These are phyloP conservation scores for Meganola albula DNA, from an alignment of 2,888 invertebrate species.

Conservation along the genomic window DNA sequence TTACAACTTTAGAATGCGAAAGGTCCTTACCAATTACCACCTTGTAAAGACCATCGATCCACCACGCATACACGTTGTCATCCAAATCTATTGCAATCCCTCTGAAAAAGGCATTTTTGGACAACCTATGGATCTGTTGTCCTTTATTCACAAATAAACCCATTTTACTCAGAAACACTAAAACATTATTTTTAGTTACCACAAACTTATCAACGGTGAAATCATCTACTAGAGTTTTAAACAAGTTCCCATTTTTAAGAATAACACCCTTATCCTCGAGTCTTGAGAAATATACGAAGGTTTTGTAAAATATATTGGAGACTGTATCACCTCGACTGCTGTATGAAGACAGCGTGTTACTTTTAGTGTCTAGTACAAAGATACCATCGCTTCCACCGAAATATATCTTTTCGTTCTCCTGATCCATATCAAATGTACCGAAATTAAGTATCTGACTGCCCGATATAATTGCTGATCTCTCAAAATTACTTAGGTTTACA, in stretches of 20 bases:
- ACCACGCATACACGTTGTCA: constrained; percentile 57
- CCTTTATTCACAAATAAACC: constrained; percentile 52
- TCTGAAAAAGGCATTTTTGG: constrained; percentile 54
- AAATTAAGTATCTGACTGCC: constrained; percentile 47
- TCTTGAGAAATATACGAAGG: constrained; percentile 51
- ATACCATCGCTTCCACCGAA: constrained; percentile 60
- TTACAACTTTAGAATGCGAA: constrained; percentile 39
- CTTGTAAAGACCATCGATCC: constrained; percentile 62
- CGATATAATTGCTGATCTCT: constrained; percentile 33
- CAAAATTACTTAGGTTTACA: constrained; percentile 42
- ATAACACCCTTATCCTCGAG: constrained; percentile 42
- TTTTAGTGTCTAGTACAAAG: constrained; percentile 39
- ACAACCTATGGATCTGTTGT: constrained; percentile 36
- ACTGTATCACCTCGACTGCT: constrained; percentile 57
- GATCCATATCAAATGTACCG: constrained; percentile 59
- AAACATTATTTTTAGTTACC: constrained; percentile 47
- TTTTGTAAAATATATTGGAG: constrained; percentile 48
- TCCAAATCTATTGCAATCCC: constrained; percentile 55
- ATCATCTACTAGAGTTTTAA: constrained; percentile 41
- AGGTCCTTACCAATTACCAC: constrained; percentile 42
- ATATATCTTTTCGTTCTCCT: constrained; percentile 49
- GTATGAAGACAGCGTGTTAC: constrained; percentile 39
- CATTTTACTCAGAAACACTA: constrained; percentile 44
- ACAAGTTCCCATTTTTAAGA: constrained; percentile 49
- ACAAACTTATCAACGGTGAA: constrained; percentile 51